Base-by-base conservation (phyloP, 2,797 vertebrate genomes). In the Phoxinus dragarum region DNA sequence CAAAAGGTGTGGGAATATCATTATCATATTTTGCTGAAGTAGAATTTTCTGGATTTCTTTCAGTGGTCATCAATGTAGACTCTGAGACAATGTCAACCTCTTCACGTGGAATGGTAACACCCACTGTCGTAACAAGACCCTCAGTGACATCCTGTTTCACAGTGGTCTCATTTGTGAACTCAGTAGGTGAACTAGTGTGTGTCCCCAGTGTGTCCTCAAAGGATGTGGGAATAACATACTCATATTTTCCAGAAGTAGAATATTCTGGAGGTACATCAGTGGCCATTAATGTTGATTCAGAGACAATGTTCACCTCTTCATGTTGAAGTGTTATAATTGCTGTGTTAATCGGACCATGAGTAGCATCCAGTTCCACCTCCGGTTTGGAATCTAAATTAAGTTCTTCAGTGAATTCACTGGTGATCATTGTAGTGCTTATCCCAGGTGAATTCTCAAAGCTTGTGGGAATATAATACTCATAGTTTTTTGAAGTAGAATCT, bases 21-120 rank as follows among this genome's bases (percentile, higher is more conserved):
- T 61, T 69, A 59, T 80, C 49, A 34, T 54, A 56, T n/a, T 83
- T 49, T 16, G 86, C 89, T 56, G 82, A 87, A 2, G 72, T 80
- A 3, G 80, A 88, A 67, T 92, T 85, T 59, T 89, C 75, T 31
- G 54, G 72, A 17, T 54, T 74, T 49, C 85, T 47, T 47, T 85
- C 81, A 27, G 42, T 82, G 17, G 16, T 10, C 19, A 71, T 38
- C 19, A 77, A 23, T 52, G 73, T 84, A 67, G 42, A 40, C 27
- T 80, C 74, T 40, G 79, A 64, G 49, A 83, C 67, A 49, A 82
- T 71, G 34, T 31, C 59, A 40, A 6, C 21, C 4, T 67, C 73
- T 54, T 23, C 40, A 64, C 44, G 67, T 49, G 61, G 66, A 56
- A 84, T 64, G 21, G 19, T 21, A 31, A 61, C 21, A 21, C 36